Conservation (phyloP, 2,113 vertebrate species). For the Sinocyclocheilus anshuiensis region DNA sequence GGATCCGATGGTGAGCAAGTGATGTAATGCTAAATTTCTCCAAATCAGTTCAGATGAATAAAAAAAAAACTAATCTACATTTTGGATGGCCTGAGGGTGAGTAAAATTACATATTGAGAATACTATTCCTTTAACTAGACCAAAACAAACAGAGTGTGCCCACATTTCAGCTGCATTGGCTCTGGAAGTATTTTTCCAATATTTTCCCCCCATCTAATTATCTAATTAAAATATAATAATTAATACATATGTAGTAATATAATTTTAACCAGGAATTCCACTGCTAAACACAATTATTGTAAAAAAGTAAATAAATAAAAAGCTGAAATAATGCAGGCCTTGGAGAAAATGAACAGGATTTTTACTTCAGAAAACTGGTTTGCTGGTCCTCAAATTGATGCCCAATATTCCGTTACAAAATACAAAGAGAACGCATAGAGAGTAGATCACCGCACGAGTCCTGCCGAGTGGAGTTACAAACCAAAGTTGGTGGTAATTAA, state of each 20-base stretch:
- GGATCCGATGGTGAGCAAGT: neutral
- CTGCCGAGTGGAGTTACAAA: constrained; percentile 14
- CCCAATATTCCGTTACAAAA: neutral
- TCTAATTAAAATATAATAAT: neutral
- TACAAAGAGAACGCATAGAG: neutral
- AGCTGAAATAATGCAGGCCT: neutral
- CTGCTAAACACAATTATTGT: neutral
- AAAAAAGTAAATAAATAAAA: neutral
- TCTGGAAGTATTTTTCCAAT: neutral
- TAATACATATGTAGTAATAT: neutral
- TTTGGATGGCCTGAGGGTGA: neutral
- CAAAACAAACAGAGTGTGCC: neutral
- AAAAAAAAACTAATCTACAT: neutral
- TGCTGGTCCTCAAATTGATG: neutral
- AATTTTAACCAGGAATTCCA: neutral
- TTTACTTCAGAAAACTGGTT: neutral
- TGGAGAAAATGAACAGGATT: neutral
- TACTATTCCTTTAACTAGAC: neutral
- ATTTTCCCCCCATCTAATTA: neutral
- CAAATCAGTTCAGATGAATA: neutral
- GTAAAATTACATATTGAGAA: neutral
- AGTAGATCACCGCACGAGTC: neutral
- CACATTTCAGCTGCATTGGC: neutral
- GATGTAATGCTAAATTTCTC: neutral
- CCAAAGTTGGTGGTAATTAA: constrained; percentile 44